Conservation (phyloP, 1,140 invertebrate species). For the Microplitis demolitor region DNA sequence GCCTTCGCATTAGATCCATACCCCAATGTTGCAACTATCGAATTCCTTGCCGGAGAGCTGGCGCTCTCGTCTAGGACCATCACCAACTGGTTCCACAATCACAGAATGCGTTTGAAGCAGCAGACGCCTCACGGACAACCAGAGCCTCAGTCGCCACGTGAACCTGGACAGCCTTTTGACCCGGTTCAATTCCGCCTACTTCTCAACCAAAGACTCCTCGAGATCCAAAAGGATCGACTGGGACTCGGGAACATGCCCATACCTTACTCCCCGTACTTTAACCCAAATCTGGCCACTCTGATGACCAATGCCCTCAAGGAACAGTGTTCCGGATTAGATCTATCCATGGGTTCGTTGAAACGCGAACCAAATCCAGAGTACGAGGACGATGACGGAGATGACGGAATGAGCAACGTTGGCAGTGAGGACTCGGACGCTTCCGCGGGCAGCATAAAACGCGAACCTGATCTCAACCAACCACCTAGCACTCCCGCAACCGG, state of each 20-base stretch:
- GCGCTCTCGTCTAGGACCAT: constrained; percentile 94
- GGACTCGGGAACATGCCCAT: constrained; percentile 73
- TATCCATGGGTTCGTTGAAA: constrained; percentile 79
- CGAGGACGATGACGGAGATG: constrained; percentile 76
- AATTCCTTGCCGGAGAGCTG: constrained; percentile 90
- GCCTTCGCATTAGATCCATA: constrained; percentile 96
- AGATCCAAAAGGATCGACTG: constrained; percentile 82
- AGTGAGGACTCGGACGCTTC: constrained; percentile 74
- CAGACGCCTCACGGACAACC: constrained; percentile 75
- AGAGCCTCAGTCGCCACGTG: constrained; percentile 70
- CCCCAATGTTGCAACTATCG: constrained; percentile 93
- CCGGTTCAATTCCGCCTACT: constrained; percentile 88
- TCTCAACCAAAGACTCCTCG: constrained; percentile 83
- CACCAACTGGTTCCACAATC: constrained; percentile 99
- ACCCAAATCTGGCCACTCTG: constrained; percentile 73
- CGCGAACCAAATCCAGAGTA: constrained; percentile 73
- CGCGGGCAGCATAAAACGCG: constrained; percentile 59
- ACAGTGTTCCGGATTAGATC: constrained; percentile 77
- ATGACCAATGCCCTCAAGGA: constrained; percentile 72
- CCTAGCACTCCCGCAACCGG: constrained; percentile 60
- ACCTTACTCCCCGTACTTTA: constrained; percentile 78
- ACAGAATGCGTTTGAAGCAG: constrained; percentile 97
- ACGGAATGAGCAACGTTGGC: constrained; percentile 76
- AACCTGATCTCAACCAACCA: constrained; percentile 59
- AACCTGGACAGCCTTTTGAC: constrained; percentile 80